Evolutionary conservation across 2,113 vertebrate species (phyloP).

Genomic region (Hystrix brachyura): DNA sequence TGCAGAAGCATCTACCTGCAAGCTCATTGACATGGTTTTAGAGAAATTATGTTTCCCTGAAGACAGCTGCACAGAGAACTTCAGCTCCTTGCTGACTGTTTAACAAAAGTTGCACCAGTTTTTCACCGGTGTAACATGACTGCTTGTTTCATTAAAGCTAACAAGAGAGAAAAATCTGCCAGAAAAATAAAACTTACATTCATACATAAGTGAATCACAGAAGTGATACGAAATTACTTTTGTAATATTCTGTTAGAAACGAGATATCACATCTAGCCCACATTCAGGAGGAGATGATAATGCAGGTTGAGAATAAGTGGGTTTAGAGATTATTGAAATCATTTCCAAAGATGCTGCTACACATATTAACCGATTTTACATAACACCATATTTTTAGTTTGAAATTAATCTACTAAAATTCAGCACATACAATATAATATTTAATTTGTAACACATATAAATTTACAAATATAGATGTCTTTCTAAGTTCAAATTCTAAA

Average conservation of each 20-base stretch:
- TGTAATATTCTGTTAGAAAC: not conserved
- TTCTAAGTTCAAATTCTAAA: not conserved
- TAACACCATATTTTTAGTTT: not conserved
- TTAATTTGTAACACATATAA: not conserved
- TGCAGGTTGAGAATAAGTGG: not conserved
- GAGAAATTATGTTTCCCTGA: not conserved
- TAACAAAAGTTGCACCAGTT: not conserved
- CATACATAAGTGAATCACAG: not conserved
- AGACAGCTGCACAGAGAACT: not conserved
- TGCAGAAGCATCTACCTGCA: not conserved
- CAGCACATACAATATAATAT: not conserved
- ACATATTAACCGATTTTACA: not conserved
- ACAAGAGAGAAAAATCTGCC: not conserved
- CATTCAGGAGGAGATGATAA: not conserved
- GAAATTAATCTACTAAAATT: slow-evolving; percentile 5
- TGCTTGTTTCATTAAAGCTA: not conserved
- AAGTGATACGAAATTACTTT: not conserved
- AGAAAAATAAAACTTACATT: not conserved
- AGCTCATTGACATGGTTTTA: not conserved
- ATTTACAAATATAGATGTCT: not conserved
- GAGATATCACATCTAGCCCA: not conserved
- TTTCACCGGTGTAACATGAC: not conserved
- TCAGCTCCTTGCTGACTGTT: not conserved
- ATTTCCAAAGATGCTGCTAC: not conserved
- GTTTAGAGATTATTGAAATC: not conserved